Base-by-base conservation (phyloP, 2,113 vertebrate genomes). In the Echinops telfairi region DNA sequence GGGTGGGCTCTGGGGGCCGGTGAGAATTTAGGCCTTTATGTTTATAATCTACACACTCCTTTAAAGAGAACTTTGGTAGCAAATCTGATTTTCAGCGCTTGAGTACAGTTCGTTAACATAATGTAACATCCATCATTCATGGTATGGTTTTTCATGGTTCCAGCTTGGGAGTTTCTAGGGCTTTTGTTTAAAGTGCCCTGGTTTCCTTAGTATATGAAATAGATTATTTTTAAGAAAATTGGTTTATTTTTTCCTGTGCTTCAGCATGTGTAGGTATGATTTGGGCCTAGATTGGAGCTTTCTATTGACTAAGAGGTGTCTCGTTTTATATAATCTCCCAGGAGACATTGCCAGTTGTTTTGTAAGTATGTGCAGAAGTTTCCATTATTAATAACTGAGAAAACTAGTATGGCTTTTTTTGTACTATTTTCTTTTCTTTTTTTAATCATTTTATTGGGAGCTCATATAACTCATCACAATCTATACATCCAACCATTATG, bases 181-280 rank as follows among this genome's bases (percentile, higher is more conserved):
- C 87, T 81, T 70, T 58, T 47, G 3, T n/a, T 60, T 53, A 53
- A 12, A 53, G 10, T 10, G 5, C 47, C 47, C 47, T 53, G 1
- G 47, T 53, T 53, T 53, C 47, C 47, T 14, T 53, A 53, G 47
- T 53, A 53, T 53, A 53, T 53, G 47, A 9, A 53, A 53, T 25
- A 66, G 64, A 4, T 75, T 78, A 79, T 57, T 64, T 96, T 57
- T 87, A 83, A 92, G 76, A 62, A 95, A 90, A 90, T 82, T 53
- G 22, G 27, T 85, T 88, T 17, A 64, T 90, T 96, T 84, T 25
- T 60, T 71, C 79, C 17, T 86, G 10, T 90, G 43, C 27, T 89
- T 79, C 73, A 57, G 14, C 40, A 43, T 66, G 17, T 79, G 14
- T 66, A 89, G 76, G 9, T 33, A 68, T 71, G 58, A 68, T 64